Percentiles rank a stretch among this genome's conserved stretches.
Evolutionary conservation across 2,888 invertebrate genomes (phyloP).

Genomic region (Blastobasis lacticolella): DNA sequence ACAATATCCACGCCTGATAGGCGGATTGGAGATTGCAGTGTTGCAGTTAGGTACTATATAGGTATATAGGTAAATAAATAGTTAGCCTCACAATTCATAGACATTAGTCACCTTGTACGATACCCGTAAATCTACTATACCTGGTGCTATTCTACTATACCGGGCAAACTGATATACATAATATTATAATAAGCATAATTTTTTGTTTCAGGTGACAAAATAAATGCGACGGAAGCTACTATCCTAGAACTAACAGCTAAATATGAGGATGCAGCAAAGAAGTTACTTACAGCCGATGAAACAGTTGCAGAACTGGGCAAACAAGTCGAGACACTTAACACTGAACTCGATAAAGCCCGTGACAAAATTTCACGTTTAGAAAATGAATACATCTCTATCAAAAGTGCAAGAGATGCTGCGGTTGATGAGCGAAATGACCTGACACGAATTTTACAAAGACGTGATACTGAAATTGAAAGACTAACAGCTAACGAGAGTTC

Average conservation of each 20-base stretch:
- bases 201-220: slow-evolving; percentile 66
- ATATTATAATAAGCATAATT: neutral
- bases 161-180: too few species aligned
- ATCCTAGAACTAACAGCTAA: slow-evolving; percentile 74
- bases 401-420: slow-evolving; percentile 80
- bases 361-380: slow-evolving; percentile 78
- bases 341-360: slow-evolving; percentile 78
- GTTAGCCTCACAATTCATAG: too few species aligned
- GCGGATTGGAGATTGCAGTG: too few species aligned
- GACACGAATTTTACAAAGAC: slow-evolving; percentile 80
- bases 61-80: too few species aligned
- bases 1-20: too few species aligned
- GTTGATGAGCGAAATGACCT: slow-evolving; percentile 85
- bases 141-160: too few species aligned
- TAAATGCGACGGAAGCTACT: slow-evolving; percentile 68
- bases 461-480: slow-evolving; percentile 82
- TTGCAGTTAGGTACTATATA: too few species aligned
- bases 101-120: too few species aligned
- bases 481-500: slow-evolving; percentile 79
- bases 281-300: slow-evolving; percentile 76
- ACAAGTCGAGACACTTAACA: slow-evolving; percentile 76
- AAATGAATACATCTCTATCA: slow-evolving; percentile 77
- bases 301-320: slow-evolving; percentile 77
- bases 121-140: too few species aligned
- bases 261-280: slow-evolving; percentile 76